Evolutionary conservation across 2,113 vertebrate species (phyloP).

Genomic region (Xerus inauris): DNA sequence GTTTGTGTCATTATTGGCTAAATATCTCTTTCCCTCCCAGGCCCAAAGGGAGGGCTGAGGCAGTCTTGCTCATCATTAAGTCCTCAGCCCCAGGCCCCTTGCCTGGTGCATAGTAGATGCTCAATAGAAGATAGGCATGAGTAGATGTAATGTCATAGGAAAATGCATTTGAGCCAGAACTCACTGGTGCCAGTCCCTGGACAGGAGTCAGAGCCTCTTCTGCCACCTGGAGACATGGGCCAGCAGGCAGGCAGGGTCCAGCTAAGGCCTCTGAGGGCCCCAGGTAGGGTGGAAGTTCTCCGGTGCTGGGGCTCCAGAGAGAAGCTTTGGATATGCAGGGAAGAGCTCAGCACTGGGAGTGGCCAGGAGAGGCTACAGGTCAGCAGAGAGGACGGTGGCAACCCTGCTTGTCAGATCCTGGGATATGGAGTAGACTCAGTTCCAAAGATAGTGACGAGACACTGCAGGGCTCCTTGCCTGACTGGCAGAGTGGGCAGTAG

Average conservation of each 20-base stretch:
- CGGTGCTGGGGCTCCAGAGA: neutral
- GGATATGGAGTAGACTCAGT: neutral
- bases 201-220: neutral
- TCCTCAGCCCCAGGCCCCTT: neutral
- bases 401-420: neutral
- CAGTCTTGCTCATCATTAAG: neutral
- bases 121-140: neutral
- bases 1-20: neutral
- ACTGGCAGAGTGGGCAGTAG: fast-evolving
- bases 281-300: neutral
- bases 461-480: neutral
- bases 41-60: neutral
- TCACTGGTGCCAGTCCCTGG: neutral
- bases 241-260: neutral
- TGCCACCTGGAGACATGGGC: neutral
- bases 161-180: neutral
- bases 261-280: neutral
- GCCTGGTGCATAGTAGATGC: neutral
- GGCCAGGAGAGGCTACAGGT: neutral
- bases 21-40: neutral
- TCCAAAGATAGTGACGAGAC: neutral
- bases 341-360: too few relatives aligned
- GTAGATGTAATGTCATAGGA: neutral
- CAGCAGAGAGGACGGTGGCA: neutral
- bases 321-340: too few relatives aligned